Evolutionary conservation across 2,797 vertebrate genomes (phyloP), one percentile per base, ranked within the genome.

Genomic region (Pseudochirops cupreus): DNA sequence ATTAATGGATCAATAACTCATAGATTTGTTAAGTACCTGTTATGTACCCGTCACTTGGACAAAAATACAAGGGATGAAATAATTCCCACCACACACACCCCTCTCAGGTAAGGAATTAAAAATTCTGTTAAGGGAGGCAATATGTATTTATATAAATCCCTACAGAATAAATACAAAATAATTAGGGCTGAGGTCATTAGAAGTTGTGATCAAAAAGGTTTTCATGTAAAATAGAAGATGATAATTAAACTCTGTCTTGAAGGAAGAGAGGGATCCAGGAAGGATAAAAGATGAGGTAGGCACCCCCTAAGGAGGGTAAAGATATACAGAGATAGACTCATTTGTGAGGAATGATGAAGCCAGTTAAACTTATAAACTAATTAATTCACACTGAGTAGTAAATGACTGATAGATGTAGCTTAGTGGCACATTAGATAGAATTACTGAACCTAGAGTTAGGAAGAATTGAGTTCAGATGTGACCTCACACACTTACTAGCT

Each of bases 11-110:
- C 9, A 24, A 82, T 46, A 82, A 29, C 3, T 67, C 33, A 1
- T 7, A 5, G 0, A 82, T n/a, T 62, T 52, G 0, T 29, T 52
- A 12, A 9, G 0, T 26, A 18, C 50, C 91, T 62, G 0, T 82
- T 5, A 4, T 0, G 6, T 7, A 55, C n/a, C 33, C 54, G 74
- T 16, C 31, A 12, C 87, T 33, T 82, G 74, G 46, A 82, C 18
- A 82, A 82, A 82, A 74, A 39, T 39, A n/a, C n/a, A 39, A 74
- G 39, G 18, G 33, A 74, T 39, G 5, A 59, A 59, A 31, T 11
- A 59, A 59, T 59, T 59, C 11, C 58, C 29, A 58, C 57, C 29
- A 59, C 29, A 11, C 29, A 12, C 28, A 3, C 2, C 62, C 62
- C 33, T 13, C 14, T n/a, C 1, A 14, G 33, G 14, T 14, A 16